Evolutionary conservation across 1,140 invertebrate genomes (phyloP).

Genomic region (Listronotus bonariensis): DNA sequence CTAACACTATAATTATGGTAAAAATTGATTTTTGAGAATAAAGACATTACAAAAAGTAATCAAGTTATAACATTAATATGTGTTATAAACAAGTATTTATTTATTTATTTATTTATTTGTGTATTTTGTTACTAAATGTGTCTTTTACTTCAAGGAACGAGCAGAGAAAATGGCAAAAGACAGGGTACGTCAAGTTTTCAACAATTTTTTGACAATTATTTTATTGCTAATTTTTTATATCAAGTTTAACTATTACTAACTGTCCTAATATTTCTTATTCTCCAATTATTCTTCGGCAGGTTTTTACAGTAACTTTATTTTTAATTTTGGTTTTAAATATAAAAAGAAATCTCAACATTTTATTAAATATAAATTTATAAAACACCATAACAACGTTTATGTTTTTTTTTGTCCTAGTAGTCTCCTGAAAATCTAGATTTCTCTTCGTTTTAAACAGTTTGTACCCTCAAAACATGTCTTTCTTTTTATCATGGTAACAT

Average conservation of each 20-base stretch:
- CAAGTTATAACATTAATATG: slow-evolving; percentile 2
- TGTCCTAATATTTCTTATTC: slow-evolving; percentile 10
- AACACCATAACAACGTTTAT: too few relatives aligned
- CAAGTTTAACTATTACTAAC: slow-evolving; percentile 8
- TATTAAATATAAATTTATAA: too few relatives aligned
- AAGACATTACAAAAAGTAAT: slow-evolving; percentile 4
- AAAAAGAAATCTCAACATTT: too few relatives aligned
- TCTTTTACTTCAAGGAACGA: slow-evolving; percentile 53
- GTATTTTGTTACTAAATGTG: slow-evolving; percentile 43
- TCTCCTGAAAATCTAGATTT: too few relatives aligned
- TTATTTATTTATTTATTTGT: slow-evolving; percentile 31
- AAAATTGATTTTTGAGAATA: too few relatives aligned
- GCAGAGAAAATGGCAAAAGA: slow-evolving; percentile 53
- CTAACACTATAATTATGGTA: too few relatives aligned
- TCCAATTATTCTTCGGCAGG: neutral
- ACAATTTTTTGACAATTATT: slow-evolving; percentile 3
- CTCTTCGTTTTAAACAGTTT: too few relatives aligned
- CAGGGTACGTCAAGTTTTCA: slow-evolving; percentile 50
- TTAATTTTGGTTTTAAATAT: too few relatives aligned
- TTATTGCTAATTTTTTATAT: slow-evolving; percentile 25
- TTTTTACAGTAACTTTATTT: slow-evolving; percentile 9
- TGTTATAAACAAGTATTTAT: slow-evolving; percentile 21
- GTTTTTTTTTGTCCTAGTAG: too few relatives aligned
- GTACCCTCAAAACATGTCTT: neutral
- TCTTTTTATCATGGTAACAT: too few relatives aligned